These are phyloP conservation scores for Apus apus DNA, from an alignment of 2,113 vertebrate species.

Conservation along the genomic window DNA sequence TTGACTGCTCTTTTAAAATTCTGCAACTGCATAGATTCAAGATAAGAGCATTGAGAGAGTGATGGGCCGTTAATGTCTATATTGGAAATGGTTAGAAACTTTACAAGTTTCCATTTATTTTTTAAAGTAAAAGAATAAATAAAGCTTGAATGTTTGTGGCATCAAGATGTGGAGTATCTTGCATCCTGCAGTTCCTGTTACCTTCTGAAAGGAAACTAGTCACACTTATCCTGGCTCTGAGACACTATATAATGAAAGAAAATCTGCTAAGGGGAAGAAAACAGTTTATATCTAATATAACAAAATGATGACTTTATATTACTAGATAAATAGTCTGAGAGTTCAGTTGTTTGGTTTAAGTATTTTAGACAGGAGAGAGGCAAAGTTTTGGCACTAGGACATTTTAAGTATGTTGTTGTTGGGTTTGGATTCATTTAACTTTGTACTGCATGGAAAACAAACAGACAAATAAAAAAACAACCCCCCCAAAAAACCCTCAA, in stretches of 20 bases:
- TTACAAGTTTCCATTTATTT: neutral
- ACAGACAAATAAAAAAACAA: no score
- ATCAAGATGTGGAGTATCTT: neutral
- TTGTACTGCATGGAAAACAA: neutral
- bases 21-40: constrained; percentile 16
- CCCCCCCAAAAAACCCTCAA: no score
- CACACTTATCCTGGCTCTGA: neutral
- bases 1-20: constrained; percentile 31
- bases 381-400: neutral
- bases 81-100: neutral
- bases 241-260: neutral
- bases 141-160: neutral
- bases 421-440: neutral
- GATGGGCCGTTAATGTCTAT: neutral
- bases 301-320: neutral
- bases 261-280: neutral
- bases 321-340: neutral
- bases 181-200: neutral
- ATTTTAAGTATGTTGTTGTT: neutral
- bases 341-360: neutral
- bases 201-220: neutral
- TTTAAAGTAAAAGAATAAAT: neutral
- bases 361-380: neutral
- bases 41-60: neutral
- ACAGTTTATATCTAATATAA: neutral